Evolutionary conservation across 2,113 vertebrate species (phyloP).

Genomic region (Ceyx margarethae): DNA sequence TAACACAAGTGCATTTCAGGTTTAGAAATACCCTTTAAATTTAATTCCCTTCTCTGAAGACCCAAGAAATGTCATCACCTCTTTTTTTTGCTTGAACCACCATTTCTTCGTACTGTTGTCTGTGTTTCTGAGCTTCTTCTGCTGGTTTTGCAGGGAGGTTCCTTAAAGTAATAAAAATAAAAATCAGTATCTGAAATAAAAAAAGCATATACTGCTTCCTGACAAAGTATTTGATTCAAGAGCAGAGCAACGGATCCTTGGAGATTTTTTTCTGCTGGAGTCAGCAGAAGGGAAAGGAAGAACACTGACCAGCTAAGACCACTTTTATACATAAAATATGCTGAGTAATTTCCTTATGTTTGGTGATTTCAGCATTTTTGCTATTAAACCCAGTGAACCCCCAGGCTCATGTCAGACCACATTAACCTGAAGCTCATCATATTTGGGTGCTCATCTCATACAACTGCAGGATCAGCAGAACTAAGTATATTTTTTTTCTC

Average conservation of each 20-base stretch:
- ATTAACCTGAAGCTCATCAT: neutral
- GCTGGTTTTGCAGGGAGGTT: constrained; percentile 96
- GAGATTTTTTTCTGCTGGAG: neutral
- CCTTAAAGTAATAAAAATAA: constrained; percentile 61
- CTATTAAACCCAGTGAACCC: constrained; percentile 15
- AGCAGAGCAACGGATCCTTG: constrained; percentile 5
- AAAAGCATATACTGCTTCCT: neutral
- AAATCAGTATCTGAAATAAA: neutral
- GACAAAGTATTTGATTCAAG: constrained; percentile 21
- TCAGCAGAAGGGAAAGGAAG: constrained; percentile 44
- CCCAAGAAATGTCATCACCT: constrained; percentile 74
- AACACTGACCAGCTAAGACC: neutral
- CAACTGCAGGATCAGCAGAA: neutral
- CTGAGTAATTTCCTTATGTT: constrained; percentile 54
- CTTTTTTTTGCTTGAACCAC: constrained; percentile 94
- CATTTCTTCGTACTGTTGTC: constrained; percentile 96
- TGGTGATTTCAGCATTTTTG: constrained; percentile 50
- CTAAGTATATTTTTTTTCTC: neutral
- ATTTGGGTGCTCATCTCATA: neutral
- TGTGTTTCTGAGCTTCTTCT: constrained; percentile 92
- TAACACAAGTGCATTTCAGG: neutral
- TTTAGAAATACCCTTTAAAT: neutral
- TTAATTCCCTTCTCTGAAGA: neutral
- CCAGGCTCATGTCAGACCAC: neutral
- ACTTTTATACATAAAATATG: constrained; percentile 4